Percentiles rank a stretch among this genome's conserved stretches.
These are phyloP conservation scores for Xylocampa areola DNA, from an alignment of 2,888 invertebrate genomes.

Conservation along the genomic window DNA sequence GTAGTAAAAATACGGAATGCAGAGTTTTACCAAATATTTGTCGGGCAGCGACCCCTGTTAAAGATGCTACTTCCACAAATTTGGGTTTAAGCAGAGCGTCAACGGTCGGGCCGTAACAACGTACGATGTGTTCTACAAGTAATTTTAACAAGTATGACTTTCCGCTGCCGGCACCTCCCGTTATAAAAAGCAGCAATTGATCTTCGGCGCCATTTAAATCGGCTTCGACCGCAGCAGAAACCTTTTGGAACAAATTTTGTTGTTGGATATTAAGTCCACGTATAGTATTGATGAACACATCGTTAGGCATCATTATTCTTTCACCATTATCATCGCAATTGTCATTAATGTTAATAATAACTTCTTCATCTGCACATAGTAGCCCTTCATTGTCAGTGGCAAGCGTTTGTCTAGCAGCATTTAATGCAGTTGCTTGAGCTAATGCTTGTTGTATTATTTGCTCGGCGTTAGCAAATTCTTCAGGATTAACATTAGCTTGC, in stretches of 20 bases:
- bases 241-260: background rate
- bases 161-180: constrained; percentile 9
- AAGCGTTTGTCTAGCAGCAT: background rate
- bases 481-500: too few species aligned
- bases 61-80: constrained; percentile 52
- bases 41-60: constrained; percentile 29
- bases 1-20: background rate
- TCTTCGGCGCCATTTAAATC: background rate
- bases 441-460: background rate
- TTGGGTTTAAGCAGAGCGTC: constrained; percentile 41
- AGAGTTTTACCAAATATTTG: background rate
- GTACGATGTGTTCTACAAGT: constrained; percentile 13
- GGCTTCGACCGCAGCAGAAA: background rate
- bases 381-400: background rate
- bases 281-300: background rate
- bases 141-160: constrained; percentile 19
- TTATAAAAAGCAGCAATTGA: constrained; percentile 13
- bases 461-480: background rate
- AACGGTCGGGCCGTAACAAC: constrained; percentile 28
- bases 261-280: background rate
- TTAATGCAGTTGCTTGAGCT: background rate
- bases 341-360: background rate
- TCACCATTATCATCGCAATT: background rate
- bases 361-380: background rate
- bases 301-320: too few species aligned